Evolutionary conservation across 2,797 vertebrate genomes (phyloP).

Genomic region (Sphaeramia orbicularis): DNA sequence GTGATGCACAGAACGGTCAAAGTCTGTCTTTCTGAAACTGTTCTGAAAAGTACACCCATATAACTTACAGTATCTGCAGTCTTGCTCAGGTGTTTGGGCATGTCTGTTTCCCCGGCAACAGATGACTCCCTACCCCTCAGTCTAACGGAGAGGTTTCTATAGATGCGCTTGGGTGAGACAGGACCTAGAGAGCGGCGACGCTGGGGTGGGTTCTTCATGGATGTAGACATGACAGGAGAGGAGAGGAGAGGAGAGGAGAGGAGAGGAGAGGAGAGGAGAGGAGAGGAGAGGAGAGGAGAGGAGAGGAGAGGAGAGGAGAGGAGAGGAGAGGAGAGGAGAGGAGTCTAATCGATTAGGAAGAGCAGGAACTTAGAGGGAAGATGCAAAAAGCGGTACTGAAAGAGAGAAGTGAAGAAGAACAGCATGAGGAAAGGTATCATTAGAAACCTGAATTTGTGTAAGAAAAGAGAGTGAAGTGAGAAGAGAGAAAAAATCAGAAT

Average conservation of each 20-base stretch:
- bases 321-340: no score
- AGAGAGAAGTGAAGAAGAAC: background rate
- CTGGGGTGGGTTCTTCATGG: constrained; percentile 78
- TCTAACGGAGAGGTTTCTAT: constrained; percentile 85
- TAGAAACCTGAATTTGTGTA: constrained; percentile 32
- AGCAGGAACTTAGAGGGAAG: constrained; percentile 24
- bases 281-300: constrained; percentile 1
- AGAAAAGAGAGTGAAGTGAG: constrained; percentile 14
- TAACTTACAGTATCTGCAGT: constrained; percentile 73
- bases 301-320: constrained; percentile 4
- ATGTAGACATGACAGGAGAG: constrained; percentile 69
- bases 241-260: background rate
- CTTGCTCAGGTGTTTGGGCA: constrained; percentile 67
- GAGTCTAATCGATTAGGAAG: constrained; percentile 4
- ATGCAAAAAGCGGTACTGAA: constrained; percentile 2
- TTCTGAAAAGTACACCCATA: constrained; percentile 4
- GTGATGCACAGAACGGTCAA: background rate
- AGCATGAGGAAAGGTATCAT: constrained; percentile 33
- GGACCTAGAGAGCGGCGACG: constrained; percentile 83
- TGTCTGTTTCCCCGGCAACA: constrained; percentile 40
- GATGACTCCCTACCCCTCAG: constrained; percentile 78
- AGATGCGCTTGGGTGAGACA: constrained; percentile 85
- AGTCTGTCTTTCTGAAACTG: background rate
- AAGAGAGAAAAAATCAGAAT: constrained; percentile 20
- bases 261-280: constrained; percentile 5